These are phyloP conservation scores for Oophaga pumilio DNA, from an alignment of 2,113 vertebrate genomes.

Conservation along the genomic window DNA sequence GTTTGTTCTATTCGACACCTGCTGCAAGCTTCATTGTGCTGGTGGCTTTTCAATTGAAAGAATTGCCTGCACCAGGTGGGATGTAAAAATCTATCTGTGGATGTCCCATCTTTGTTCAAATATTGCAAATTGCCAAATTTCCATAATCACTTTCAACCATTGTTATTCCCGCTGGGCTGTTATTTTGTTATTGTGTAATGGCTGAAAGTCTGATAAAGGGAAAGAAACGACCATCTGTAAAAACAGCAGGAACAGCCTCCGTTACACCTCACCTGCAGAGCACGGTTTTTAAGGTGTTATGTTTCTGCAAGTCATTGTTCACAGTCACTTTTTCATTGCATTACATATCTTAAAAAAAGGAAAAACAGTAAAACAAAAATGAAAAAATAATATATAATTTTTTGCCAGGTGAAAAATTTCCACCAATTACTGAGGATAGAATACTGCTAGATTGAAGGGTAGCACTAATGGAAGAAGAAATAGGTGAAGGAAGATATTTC, in stretches of 20 bases:
- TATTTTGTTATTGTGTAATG: not conserved
- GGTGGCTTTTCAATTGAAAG: slow-evolving; percentile 5
- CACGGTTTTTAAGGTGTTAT: not conserved
- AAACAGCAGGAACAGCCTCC: no score
- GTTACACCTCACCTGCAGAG: not conserved
- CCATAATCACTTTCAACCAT: not conserved
- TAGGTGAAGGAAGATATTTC: no score
- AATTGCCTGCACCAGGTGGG: slow-evolving; percentile 22
- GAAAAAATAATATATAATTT: not conserved
- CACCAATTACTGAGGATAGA: no score
- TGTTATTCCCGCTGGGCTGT: not conserved
- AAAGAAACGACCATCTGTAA: not conserved
- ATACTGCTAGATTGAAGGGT: no score
- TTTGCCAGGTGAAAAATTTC: not conserved
- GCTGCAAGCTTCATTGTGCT: slow-evolving; percentile 7
- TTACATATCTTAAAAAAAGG: not conserved
- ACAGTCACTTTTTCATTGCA: not conserved
- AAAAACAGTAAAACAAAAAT: not conserved
- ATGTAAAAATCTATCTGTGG: slow-evolving; percentile 3
- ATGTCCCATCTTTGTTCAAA: slow-evolving; percentile 6
- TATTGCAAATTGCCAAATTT: slow-evolving; percentile 22
- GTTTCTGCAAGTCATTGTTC: not conserved
- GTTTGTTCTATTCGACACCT: not conserved
- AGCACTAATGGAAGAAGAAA: no score
- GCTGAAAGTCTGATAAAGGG: slow-evolving; percentile 7